phyloP scores from a whole-genome alignment of 2,113 vertebrate species.

The Onychostoma macrolepis region DNA sequence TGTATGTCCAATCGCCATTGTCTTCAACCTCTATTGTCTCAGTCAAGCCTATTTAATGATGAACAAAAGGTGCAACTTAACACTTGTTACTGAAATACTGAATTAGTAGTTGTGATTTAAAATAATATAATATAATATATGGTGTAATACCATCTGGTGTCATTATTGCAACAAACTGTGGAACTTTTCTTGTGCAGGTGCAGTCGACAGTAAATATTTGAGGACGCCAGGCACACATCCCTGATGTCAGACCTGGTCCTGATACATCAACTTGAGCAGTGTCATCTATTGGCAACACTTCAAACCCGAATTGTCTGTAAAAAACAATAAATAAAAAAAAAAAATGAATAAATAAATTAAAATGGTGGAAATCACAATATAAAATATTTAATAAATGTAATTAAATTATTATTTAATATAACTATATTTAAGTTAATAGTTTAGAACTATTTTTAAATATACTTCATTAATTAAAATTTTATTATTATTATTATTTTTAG shows the following conservation, averaged over 20 bases:
- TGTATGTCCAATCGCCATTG: slow-evolving; percentile 67
- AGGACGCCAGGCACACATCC: slow-evolving; percentile 75
- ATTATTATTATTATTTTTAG: too few species aligned
- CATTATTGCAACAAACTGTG: slow-evolving; percentile 50
- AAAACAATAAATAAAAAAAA: background rate
- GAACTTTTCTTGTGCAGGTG: slow-evolving; percentile 81
- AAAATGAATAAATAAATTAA: too few species aligned
- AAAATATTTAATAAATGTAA: too few species aligned
- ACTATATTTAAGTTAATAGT: background rate
- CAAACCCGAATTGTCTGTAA: slow-evolving; percentile 1
- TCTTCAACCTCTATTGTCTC: slow-evolving; percentile 80
- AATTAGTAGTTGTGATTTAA: background rate
- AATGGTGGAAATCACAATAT: too few species aligned
- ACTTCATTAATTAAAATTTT: too few species aligned
- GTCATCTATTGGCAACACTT: slow-evolving; percentile 59
- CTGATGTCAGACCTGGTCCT: slow-evolving; percentile 67
- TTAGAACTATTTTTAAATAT: too few species aligned
- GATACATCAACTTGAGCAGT: slow-evolving; percentile 77
- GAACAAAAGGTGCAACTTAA: background rate
- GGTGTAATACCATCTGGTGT: slow-evolving; percentile 30
- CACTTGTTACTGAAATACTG: background rate
- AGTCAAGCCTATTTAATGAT: slow-evolving; percentile 70
- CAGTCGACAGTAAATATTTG: slow-evolving; percentile 82
- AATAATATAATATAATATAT: too few species aligned
- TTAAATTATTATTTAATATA: background rate